Percentiles rank a stretch among this genome's conserved stretches.
phyloP scores from a whole-genome alignment of 2,888 invertebrate species.

The Diaprepes abbreviatus region DNA sequence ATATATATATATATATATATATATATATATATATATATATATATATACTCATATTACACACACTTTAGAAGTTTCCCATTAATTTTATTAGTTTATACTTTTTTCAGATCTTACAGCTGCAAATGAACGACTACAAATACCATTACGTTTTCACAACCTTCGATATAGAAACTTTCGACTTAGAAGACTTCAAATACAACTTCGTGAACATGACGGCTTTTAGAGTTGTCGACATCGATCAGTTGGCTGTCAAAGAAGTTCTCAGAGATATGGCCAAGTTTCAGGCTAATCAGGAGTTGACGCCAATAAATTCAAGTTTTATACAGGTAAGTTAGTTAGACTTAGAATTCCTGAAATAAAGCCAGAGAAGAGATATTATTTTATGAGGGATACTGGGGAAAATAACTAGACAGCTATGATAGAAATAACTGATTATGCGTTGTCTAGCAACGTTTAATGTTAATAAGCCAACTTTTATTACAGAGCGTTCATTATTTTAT shows the following conservation, averaged over 20 bases:
- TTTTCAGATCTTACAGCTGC: constrained; percentile 81
- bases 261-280: constrained; percentile 81
- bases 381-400: too few relatives aligned
- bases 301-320: constrained; percentile 62
- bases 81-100: too few relatives aligned
- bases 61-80: too few relatives aligned
- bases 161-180: constrained; percentile 76
- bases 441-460: too few relatives aligned
- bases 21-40: too few relatives aligned
- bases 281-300: constrained; percentile 66
- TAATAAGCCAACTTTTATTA: too few relatives aligned
- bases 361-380: too few relatives aligned
- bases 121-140: constrained; percentile 89
- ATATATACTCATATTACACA: too few relatives aligned
- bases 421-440: background rate
- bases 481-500: too few relatives aligned
- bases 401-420: too few relatives aligned
- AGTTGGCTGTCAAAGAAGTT: constrained; percentile 76
- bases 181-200: constrained; percentile 82
- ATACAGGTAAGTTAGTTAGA: constrained; percentile 64
- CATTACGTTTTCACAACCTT: constrained; percentile 86
- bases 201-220: constrained; percentile 84
- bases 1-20: too few relatives aligned
- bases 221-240: constrained; percentile 79
- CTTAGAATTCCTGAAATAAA: too few relatives aligned